A percentile compares a stretch with the other conserved stretches of the same genome.
Conservation (phyloP, 2,888 invertebrate species). For the Zaprionus lineosus region DNA sequence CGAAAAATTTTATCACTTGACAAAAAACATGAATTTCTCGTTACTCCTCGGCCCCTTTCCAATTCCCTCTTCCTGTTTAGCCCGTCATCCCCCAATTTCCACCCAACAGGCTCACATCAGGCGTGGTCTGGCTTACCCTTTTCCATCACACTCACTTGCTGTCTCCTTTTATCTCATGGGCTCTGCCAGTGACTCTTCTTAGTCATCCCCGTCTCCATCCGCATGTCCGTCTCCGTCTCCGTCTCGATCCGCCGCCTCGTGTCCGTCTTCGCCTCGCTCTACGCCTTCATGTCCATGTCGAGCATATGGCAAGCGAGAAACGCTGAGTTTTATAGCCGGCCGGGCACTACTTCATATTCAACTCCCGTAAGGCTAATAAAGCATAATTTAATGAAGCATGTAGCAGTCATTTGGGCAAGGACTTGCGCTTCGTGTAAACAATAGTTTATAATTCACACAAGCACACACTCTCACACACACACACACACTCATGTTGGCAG, state of each 20-base stretch:
- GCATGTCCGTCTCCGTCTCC: background rate
- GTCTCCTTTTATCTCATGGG: background rate
- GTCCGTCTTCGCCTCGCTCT: background rate
- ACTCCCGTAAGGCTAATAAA: constrained; percentile 80
- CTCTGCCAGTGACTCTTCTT: too few relatives aligned
- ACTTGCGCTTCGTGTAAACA: constrained; percentile 78
- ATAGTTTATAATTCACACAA: constrained; percentile 77
- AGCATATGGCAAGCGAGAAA: constrained; percentile 39
- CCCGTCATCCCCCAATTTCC: too few relatives aligned
- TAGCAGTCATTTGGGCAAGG: constrained; percentile 61
- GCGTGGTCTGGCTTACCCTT: too few relatives aligned
- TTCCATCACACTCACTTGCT: constrained; percentile 2
- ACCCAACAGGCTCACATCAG: too few relatives aligned
- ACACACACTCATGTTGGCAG: constrained; percentile 14
- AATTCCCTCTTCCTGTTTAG: background rate
- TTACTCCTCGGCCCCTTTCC: constrained; percentile 28
- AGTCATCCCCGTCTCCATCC: too few relatives aligned
- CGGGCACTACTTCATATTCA: constrained; percentile 75
- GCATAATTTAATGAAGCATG: constrained; percentile 80
- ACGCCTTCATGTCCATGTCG: background rate
- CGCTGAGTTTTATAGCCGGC: constrained; percentile 58
- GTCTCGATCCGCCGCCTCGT: too few relatives aligned
- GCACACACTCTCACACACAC: constrained; percentile 23
- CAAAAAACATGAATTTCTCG: constrained; percentile 78
- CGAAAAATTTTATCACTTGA: constrained; percentile 79